Evolutionary conservation across 2,888 invertebrate species (phyloP), one percentile per base, ranked within the genome.

Genomic region (Leptinotarsa peninsularis): DNA sequence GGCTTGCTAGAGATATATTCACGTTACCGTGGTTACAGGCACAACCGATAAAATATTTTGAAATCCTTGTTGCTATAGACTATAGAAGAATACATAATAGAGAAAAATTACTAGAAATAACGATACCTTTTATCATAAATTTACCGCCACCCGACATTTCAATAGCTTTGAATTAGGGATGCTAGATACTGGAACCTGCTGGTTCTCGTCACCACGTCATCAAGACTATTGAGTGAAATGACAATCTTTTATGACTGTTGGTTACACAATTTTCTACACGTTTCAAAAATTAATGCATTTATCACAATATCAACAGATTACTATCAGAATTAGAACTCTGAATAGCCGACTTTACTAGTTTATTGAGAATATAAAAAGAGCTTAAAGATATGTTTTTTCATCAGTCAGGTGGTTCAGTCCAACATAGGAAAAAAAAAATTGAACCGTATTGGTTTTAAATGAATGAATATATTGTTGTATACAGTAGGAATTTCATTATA

Each of bases 111-210:
- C 15, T 58, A 21, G 58, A 23, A 58, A 58, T 21, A 58, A 58
- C 58, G 23, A 58, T 58, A 58, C 58, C 58, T 58, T 58, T 58
- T 14, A 23, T 58, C 14, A 7, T 54, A 43, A 43, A 43, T 54
- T 60, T 74, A 76, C 76, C 76, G 74, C 74, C 74, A 68, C 74
- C 76, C 76, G 71, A 74, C 70, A 60, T 49, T 58, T 43, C 49
- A 49, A 58, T 56, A 21, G 23, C 18, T 58, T 70, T 21, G 18
- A 58, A 18, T 49, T 70, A 21, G 43, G 43, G n/a, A 58, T 49
- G 27, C 63, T 33, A 33, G 68, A 43, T 7, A 69, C 68, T 69
- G 56, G 49, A 56, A 70, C 56, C 58, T 58, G 33, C 23, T 18
- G 70, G 58, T 49, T 70, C 43, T 33, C 70, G 49, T 49, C 21